These are phyloP conservation scores for Xestia xanthographa DNA, from an alignment of 2,888 invertebrate genomes.

Conservation along the genomic window DNA sequence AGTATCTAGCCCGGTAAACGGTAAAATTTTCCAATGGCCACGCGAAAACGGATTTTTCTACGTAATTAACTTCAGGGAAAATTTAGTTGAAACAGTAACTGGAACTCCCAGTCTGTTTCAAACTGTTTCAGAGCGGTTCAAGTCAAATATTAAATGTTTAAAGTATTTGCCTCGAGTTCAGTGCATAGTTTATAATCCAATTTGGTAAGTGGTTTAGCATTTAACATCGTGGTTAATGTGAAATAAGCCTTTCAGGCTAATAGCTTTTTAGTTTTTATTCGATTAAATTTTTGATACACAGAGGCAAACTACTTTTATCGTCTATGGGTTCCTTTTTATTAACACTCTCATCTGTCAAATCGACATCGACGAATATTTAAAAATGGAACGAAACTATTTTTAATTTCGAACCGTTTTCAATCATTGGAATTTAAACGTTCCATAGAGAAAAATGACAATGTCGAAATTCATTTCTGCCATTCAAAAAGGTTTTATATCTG, in stretches of 20 bases:
- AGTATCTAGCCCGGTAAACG: not conserved
- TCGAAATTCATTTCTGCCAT: not conserved
- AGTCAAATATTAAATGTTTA: constrained; percentile 48
- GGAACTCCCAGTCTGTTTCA: constrained; percentile 18
- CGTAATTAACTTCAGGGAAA: constrained; percentile 45
- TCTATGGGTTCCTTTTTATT: not conserved
- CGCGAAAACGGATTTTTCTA: constrained; percentile 37
- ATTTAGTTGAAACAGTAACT: constrained; percentile 32
- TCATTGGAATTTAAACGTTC: not conserved
- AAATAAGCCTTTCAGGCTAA: constrained; percentile 34
- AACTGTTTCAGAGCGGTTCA: constrained; percentile 23
- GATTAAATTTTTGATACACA: constrained; percentile 4
- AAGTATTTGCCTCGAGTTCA: constrained; percentile 37
- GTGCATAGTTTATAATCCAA: constrained; percentile 42
- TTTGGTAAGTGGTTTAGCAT: constrained; percentile 52
- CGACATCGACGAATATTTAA: not conserved
- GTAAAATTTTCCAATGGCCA: constrained; percentile 13
- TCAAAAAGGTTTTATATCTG: constrained; percentile 20
- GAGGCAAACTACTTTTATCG: not conserved
- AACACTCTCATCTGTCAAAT: not conserved
- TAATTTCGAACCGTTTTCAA: not conserved
- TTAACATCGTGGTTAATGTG: constrained; percentile 39
- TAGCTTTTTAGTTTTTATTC: constrained; percentile 12
- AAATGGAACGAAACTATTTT: constrained; percentile 28
- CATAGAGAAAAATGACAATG: constrained; percentile 9